Percentiles rank a stretch among this genome's conserved stretches.
phyloP scores from a whole-genome alignment of 2,797 vertebrate species.

The Capromys pilorides region DNA sequence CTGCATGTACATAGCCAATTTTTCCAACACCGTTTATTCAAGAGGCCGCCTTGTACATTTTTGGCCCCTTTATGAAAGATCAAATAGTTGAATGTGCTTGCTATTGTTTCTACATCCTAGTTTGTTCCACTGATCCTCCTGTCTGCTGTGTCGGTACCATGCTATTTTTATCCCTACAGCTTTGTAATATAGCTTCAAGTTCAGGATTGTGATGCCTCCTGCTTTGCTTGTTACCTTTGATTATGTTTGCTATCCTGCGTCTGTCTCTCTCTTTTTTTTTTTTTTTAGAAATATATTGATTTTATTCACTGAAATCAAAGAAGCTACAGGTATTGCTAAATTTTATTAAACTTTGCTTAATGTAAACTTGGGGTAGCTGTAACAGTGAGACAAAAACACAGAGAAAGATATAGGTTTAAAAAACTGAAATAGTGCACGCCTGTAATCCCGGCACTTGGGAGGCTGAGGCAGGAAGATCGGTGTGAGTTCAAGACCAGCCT shows the following conservation, averaged over 20 bases:
- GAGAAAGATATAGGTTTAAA: background rate
- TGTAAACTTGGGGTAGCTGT: constrained; percentile 19
- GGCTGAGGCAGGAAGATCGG: too few species aligned
- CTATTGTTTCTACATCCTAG: too few species aligned
- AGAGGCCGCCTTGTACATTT: background rate
- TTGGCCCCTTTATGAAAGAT: background rate
- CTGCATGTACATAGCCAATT: background rate
- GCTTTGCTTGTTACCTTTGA: background rate
- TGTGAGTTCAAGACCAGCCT: too few species aligned
- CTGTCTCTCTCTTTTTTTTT: background rate
- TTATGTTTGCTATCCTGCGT: background rate
- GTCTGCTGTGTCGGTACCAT: too few species aligned
- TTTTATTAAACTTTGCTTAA: constrained; percentile 23
- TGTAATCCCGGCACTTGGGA: too few species aligned
- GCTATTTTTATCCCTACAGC: background rate
- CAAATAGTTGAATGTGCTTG: too few species aligned
- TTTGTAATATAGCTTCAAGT: background rate
- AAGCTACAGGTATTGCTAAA: background rate
- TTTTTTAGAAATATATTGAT: background rate
- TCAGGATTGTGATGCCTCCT: background rate
- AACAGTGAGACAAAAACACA: background rate
- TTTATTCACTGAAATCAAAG: constrained; percentile 3
- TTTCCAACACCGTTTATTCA: background rate
- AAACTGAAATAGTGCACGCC: background rate
- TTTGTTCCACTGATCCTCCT: too few species aligned